These are phyloP conservation scores for Huso huso DNA, from an alignment of 2,797 vertebrate species.

Conservation along the genomic window DNA sequence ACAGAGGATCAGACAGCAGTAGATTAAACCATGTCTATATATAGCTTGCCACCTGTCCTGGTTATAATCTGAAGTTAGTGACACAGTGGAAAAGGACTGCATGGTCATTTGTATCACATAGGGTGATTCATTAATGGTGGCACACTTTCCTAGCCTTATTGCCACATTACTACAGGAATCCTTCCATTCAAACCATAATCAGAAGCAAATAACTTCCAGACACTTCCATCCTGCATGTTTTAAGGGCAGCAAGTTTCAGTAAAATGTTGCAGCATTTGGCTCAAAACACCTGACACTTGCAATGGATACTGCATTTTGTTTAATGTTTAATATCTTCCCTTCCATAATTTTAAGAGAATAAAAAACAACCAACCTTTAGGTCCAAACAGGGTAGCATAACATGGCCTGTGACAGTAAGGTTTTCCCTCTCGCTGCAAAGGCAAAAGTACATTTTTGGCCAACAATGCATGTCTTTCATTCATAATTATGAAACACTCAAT, in stretches of 20 bases:
- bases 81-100: not conserved
- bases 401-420: slow-evolving; percentile 87
- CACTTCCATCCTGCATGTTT: too few species aligned
- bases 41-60: not conserved
- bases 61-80: not conserved
- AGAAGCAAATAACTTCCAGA: too few species aligned
- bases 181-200: too few species aligned
- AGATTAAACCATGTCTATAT: not conserved
- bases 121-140: too few species aligned
- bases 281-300: too few species aligned
- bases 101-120: too few species aligned
- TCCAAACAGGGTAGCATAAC: slow-evolving; percentile 79
- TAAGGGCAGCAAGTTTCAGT: too few species aligned
- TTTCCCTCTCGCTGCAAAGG: slow-evolving; percentile 77
- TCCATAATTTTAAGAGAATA: not conserved
- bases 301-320: not conserved
- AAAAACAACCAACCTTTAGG: slow-evolving; percentile 68
- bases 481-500: too few species aligned
- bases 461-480: too few species aligned
- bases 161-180: too few species aligned
- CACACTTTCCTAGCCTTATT: too few species aligned
- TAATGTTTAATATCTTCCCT: not conserved
- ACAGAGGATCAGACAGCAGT: not conserved
- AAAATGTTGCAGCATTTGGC: too few species aligned
- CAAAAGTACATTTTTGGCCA: slow-evolving; percentile 10